These are phyloP conservation scores for Cyprinodon brontotheroides DNA, from an alignment of 2,113 vertebrate species.

Conservation along the genomic window DNA sequence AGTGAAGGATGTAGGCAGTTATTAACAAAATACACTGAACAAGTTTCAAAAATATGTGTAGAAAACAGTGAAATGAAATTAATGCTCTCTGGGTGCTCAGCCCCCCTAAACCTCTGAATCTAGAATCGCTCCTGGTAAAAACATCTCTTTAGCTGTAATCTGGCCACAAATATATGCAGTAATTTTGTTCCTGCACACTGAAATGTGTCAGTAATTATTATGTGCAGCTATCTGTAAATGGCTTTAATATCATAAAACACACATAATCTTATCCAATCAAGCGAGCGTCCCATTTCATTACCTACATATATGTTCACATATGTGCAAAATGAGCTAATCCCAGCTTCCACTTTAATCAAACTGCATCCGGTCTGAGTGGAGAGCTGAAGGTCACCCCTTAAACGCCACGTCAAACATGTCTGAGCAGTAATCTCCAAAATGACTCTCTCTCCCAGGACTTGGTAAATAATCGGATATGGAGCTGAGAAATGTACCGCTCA, in stretches of 20 bases:
- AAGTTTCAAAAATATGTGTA: too few relatives aligned
- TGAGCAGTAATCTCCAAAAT: constrained; percentile 52
- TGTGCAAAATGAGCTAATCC: constrained; percentile 50
- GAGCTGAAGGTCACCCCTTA: too few relatives aligned
- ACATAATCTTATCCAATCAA: constrained; percentile 37
- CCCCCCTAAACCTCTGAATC: too few relatives aligned
- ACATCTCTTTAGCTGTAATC: neutral
- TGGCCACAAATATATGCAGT: neutral
- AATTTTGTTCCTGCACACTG: neutral
- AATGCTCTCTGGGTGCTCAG: too few relatives aligned
- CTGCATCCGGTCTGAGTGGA: constrained; percentile 16
- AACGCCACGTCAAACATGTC: constrained; percentile 22
- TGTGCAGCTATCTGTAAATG: too few relatives aligned
- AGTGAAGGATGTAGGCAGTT: too few relatives aligned
- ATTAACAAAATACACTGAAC: too few relatives aligned
- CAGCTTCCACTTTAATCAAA: constrained; percentile 56
- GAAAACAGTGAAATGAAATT: too few relatives aligned
- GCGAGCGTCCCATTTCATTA: constrained; percentile 19
- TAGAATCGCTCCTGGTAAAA: neutral
- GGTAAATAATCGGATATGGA: constrained; percentile 61
- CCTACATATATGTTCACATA: constrained; percentile 32
- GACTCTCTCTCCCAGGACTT: constrained; percentile 32
- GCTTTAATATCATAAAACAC: neutral
- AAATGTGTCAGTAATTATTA: constrained; percentile 8
- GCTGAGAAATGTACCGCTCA: constrained; percentile 31